These are phyloP conservation scores for Myiozetetes cayanensis DNA, from an alignment of 2,113 vertebrate genomes.

Conservation along the genomic window DNA sequence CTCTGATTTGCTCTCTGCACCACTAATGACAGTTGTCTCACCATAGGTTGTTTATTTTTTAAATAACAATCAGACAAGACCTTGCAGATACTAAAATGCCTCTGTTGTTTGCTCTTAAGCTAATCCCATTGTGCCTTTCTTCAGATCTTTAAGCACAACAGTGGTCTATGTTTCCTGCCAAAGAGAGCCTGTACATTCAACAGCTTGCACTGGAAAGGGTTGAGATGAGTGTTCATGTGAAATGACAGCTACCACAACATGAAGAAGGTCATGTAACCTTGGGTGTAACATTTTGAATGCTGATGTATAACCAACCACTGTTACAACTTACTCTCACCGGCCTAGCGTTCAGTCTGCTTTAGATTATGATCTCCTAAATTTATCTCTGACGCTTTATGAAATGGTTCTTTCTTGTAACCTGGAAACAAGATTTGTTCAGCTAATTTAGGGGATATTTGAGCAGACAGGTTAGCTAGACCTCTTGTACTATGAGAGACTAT, in stretches of 20 bases:
- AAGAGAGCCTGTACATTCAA: background rate
- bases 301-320: background rate
- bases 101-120: background rate
- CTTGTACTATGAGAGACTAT: background rate
- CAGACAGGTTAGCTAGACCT: background rate
- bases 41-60: background rate
- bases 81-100: background rate
- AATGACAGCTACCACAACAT: background rate
- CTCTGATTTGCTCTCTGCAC: background rate
- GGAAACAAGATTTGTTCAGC: background rate
- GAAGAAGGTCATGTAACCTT: background rate
- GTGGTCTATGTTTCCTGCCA: background rate
- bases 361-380: slow-evolving; percentile 18
- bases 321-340: background rate
- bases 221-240: background rate
- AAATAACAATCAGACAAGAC: background rate
- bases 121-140: background rate
- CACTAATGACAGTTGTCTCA: background rate
- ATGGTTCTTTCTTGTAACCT: background rate
- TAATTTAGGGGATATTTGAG: background rate
- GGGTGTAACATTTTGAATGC: background rate
- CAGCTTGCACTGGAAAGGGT: background rate
- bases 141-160: background rate
- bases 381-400: background rate
- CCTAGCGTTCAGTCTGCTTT: background rate